Evolutionary conservation across 2,113 vertebrate species (phyloP), one percentile per base, ranked within the genome.

Genomic region (Seriola quinqueradiata): DNA sequence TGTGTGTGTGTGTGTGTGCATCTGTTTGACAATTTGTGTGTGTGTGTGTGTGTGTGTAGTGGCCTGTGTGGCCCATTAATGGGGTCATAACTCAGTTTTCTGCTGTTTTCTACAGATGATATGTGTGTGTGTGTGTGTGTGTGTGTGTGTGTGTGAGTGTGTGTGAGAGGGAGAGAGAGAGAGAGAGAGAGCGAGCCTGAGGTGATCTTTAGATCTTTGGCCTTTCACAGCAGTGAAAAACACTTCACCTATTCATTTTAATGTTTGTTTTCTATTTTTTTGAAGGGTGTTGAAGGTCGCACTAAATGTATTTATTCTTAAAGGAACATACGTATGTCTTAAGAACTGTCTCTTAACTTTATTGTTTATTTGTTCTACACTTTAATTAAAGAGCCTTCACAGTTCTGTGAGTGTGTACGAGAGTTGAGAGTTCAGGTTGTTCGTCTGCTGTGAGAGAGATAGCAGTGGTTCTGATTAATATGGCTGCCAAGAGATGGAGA

Each of bases 41-140:
- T 28, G 34, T 36, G 70, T 55, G 19, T 59, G 42, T 55, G 19
- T 59, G 42, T 46, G 55, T 34, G 59, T 44, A 0, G 55, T 76
- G 61, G 69, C 19, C 42, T 52, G 32, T 68, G 75, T 72, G 68
- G 72, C 19, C 42, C 52, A 58, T 74, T 85, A 79, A 82, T 73
- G 0, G 73, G 69, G 1, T 59, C 66, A 60, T 87, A 85, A 85
- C 55, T 88, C 79, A 69, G 70, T 74, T 70, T 60, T 73, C 76
- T 63, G 76, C 60, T 68, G 72, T 72, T 77, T 72, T 57, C 36
- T 71, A 19, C 73, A 60, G 67, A 34, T 60, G 77, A 38, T 54
- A 9, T 44, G 19, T 67, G 52, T 55, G 58, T 40, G 60, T 58
- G 63, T 54, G 66, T 70, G 77, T 44, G 58, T 52, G 66, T 50